These are phyloP conservation scores for Rhagonycha fulva DNA, from an alignment of 2,888 invertebrate species.

Conservation along the genomic window DNA sequence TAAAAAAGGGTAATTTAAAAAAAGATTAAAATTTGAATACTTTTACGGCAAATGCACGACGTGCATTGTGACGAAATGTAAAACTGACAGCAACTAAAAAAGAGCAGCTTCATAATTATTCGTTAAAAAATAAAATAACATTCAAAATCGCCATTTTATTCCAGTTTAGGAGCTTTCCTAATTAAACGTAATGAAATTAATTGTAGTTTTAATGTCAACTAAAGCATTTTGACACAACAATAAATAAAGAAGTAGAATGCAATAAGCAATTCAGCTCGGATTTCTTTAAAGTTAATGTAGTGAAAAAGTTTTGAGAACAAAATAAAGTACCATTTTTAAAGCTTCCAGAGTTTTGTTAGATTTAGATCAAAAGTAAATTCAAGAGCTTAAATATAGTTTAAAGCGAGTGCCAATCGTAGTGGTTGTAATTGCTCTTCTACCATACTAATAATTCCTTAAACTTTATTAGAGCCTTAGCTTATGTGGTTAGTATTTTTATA, in stretches of 20 bases:
- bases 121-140: no score
- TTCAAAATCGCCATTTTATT: background rate
- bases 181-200: background rate
- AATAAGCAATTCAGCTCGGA: background rate
- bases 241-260: background rate
- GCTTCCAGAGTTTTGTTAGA: background rate
- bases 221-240: background rate
- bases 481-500: background rate
- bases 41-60: no score
- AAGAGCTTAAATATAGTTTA: background rate
- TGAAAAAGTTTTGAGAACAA: background rate
- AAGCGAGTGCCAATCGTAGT: background rate
- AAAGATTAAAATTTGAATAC: no score
- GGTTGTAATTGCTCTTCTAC: background rate
- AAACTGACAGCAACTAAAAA: no score
- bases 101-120: no score
- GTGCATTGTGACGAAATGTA: no score
- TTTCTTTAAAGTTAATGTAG: background rate
- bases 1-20: no score
- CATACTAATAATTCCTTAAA: background rate
- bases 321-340: background rate
- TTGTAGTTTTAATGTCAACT: background rate
- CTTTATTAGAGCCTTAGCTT: background rate
- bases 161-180: background rate
- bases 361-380: background rate